Base-by-base conservation (phyloP, 2,797 vertebrate species). In the Scolopax rusticola region DNA sequence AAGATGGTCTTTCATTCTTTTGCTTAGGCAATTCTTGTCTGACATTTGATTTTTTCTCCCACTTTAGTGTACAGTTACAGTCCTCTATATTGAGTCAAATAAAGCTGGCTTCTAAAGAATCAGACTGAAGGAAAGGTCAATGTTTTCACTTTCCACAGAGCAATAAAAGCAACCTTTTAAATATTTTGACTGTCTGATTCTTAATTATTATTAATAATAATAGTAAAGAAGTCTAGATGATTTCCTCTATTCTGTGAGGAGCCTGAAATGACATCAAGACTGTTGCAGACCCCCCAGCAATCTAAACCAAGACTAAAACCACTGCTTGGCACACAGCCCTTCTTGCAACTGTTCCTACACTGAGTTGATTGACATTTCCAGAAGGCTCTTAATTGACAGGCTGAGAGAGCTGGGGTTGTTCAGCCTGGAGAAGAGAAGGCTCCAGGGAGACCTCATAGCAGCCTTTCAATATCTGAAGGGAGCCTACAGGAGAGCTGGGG, bases 11-110 rank as follows among this genome's bases (percentile, higher is more conserved):
- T 93, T 63, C 32, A 59, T 90, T 90, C 83, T 56, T 94, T 79
- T 79, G 27, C 82, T 95, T 15, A 36, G 48, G 64, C 20, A 86
- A 45, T 84, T 90, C 80, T 88, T 88, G 32, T 63, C 51, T 94
- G 90, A 82, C 41, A 90, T 93, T 94, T 91, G 54, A 82, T 82
- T 96, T 96, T 94, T 91, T 28, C 61, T 95, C 27, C 70, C 25
- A 82, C 33, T 88, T 88, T 18, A 65, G 10, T 48, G 19, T 47
- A 83, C 30, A 51, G 69, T 65, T 86, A 59, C 50, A 40, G n/a
- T 79, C 4, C n/a, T 59, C 28, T 76, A 33, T 63, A 70, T 59
- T 69, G 51, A 96, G 41, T 77, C 40, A 87, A 93, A 88, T 64
- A 67, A 91, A 86, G 21, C 11, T 73, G 48, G 12, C 5, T 91